A percentile compares a stretch with the other conserved stretches of the same genome.
Evolutionary conservation across 2,888 invertebrate genomes (phyloP).

Genomic region (Lochmaea crataegi): DNA sequence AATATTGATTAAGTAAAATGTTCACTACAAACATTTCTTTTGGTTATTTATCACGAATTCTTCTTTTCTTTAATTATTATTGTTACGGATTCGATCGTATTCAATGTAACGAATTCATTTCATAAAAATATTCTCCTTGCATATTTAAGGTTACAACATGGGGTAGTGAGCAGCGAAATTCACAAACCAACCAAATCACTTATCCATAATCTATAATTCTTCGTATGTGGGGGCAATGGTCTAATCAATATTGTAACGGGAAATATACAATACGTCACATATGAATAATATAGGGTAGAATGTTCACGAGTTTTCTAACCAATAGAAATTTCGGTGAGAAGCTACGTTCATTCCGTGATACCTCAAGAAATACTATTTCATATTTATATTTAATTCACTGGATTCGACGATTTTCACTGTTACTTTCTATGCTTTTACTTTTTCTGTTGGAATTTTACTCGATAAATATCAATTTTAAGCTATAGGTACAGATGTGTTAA

Average conservation of each 20-base stretch:
- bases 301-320: constrained; percentile 22
- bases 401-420: neutral
- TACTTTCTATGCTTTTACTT: neutral
- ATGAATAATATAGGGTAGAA: constrained; percentile 33
- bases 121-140: neutral
- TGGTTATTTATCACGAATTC: too few relatives aligned
- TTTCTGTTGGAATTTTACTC: neutral
- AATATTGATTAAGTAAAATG: too few relatives aligned
- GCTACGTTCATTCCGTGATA: neutral
- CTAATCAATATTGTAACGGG: constrained; percentile 27
- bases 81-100: too few relatives aligned
- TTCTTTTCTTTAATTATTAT: too few relatives aligned
- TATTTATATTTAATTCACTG: constrained; percentile 10
- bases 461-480: neutral
- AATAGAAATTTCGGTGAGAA: constrained; percentile 20
- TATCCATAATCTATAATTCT: constrained; percentile 24
- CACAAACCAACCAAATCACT: constrained; percentile 22
- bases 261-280: constrained; percentile 28
- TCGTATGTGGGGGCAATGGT: constrained; percentile 23
- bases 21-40: too few relatives aligned
- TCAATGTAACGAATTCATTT: too few relatives aligned
- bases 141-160: neutral
- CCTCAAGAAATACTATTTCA: neutral
- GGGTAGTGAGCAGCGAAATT: constrained; percentile 11
- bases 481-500: neutral